phyloP scores from a whole-genome alignment of 2,113 vertebrate genomes.

The Lamprologus speciosus region DNA sequence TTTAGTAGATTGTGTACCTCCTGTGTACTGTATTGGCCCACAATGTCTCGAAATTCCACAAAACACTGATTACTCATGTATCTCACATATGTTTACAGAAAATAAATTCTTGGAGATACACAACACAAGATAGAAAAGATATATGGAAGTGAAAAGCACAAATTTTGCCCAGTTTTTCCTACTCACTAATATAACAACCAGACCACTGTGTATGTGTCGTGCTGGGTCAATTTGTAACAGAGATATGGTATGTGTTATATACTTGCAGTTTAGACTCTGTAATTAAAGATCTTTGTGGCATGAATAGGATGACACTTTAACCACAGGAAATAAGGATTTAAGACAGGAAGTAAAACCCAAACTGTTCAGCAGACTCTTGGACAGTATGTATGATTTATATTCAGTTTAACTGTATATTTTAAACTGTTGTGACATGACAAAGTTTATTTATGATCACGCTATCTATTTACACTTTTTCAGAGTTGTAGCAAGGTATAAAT shows the following conservation, averaged over 20 bases:
- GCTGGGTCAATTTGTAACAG: no score
- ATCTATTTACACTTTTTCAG: not conserved
- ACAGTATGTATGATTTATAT: not conserved
- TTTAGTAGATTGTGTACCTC: not conserved
- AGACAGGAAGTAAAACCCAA: not conserved
- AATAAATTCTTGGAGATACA: not conserved
- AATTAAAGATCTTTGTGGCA: no score
- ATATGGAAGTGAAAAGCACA: not conserved
- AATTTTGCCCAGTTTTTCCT: not conserved
- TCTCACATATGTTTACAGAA: not conserved
- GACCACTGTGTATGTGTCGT: not conserved
- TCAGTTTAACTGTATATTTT: not conserved
- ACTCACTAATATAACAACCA: not conserved
- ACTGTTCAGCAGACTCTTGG: not conserved
- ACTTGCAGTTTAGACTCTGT: no score
- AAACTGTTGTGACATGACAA: not conserved
- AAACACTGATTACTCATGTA: not conserved
- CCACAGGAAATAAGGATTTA: rapidly evolving
- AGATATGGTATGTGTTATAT: no score
- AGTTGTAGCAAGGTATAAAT: not conserved
- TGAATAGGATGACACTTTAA: no score
- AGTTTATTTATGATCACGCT: not conserved
- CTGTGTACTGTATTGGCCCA: not conserved
- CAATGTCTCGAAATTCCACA: not conserved
- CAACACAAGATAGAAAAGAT: not conserved